Evolutionary conservation across 2,888 invertebrate species (phyloP).

Genomic region (Thumatha senex): DNA sequence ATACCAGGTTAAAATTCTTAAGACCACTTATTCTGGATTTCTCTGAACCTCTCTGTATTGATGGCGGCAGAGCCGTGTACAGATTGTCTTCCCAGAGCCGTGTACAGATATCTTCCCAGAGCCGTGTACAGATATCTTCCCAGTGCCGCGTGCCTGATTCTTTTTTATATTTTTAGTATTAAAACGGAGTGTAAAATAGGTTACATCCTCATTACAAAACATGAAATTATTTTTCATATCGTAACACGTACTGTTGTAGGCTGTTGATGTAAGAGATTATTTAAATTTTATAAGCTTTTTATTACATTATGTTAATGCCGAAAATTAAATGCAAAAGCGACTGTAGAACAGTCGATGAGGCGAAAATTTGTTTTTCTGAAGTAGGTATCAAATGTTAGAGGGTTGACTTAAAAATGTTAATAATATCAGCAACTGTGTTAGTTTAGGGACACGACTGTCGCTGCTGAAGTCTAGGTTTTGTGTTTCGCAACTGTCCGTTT

Average conservation of each 20-base stretch:
- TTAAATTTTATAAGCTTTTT: constrained; percentile 31
- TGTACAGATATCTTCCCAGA: too few relatives aligned
- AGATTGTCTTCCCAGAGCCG: too few relatives aligned
- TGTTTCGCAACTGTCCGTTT: too few relatives aligned
- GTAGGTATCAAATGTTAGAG: constrained; percentile 7
- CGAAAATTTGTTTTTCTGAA: constrained; percentile 8
- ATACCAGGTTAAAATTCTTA: too few relatives aligned
- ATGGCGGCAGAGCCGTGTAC: too few relatives aligned
- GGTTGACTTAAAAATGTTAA: neutral
- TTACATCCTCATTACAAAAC: neutral
- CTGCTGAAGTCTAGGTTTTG: too few relatives aligned
- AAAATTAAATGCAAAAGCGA: constrained; percentile 21
- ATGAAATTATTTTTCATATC: constrained; percentile 14
- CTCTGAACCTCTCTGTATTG: too few relatives aligned
- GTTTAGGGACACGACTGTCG: too few relatives aligned
- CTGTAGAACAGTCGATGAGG: constrained; percentile 10
- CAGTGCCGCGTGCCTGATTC: too few relatives aligned
- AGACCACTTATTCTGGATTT: too few relatives aligned
- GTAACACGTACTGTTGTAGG: neutral
- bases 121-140: too few relatives aligned
- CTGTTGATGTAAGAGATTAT: constrained; percentile 27
- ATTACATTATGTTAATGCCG: constrained; percentile 30
- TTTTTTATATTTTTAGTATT: too few relatives aligned
- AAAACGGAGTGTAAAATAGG: neutral
- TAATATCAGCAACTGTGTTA: neutral